Percentiles rank a stretch among this genome's conserved stretches.
Conservation (phyloP, 2,888 invertebrate species). For the Rhingia rostrata region DNA sequence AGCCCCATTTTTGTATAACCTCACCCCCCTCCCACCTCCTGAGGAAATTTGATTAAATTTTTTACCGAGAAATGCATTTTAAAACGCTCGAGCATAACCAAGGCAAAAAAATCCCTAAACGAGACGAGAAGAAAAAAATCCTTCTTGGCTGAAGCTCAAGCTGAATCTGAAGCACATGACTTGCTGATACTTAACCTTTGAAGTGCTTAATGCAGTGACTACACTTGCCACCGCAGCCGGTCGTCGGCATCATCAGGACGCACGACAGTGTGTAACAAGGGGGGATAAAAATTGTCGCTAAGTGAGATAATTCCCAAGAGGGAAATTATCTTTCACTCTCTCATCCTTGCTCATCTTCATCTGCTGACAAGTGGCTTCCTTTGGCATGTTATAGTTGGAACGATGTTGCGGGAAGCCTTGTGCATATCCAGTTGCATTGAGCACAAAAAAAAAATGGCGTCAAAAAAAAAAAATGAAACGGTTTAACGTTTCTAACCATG, state of each 20-base stretch:
- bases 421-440: slow-evolving; percentile 27
- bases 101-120: neutral
- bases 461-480: neutral
- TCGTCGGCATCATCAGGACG: neutral
- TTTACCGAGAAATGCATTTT: slow-evolving; percentile 45
- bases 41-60: slow-evolving; percentile 57
- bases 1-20: neutral
- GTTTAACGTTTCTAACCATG: neutral
- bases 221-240: slow-evolving; percentile 7
- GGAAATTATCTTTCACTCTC: slow-evolving; percentile 49
- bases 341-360: slow-evolving; percentile 64
- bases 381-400: slow-evolving; percentile 4
- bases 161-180: slow-evolving; percentile 50
- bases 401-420: slow-evolving; percentile 17
- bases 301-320: slow-evolving; percentile 66
- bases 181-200: slow-evolving; percentile 65
- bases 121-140: slow-evolving; percentile 10
- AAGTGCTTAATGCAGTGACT: slow-evolving; percentile 69
- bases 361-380: slow-evolving; percentile 70
- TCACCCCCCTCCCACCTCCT: neutral
- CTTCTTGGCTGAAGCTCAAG: neutral
- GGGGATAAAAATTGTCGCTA: slow-evolving; percentile 61
- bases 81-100: too few species aligned
- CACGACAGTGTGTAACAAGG: slow-evolving; percentile 12
- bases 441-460: neutral